Percentiles rank a stretch among this genome's conserved stretches.
These are phyloP conservation scores for Acleris holmiana DNA, from an alignment of 2,888 invertebrate species.

Conservation along the genomic window DNA sequence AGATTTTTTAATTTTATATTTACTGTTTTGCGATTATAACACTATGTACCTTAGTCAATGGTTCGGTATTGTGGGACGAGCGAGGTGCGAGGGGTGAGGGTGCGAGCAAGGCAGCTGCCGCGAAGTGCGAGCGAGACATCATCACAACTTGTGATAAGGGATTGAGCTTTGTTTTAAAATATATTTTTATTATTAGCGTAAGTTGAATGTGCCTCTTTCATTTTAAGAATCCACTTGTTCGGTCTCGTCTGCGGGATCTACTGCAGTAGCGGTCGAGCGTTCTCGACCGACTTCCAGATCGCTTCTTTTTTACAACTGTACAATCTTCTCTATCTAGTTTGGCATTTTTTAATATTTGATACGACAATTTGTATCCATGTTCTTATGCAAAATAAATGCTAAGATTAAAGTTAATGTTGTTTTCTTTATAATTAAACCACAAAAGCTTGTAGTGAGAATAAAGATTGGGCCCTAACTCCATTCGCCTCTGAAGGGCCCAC, in stretches of 20 bases:
- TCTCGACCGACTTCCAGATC: conserved; percentile 48
- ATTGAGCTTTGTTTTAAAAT: conserved; percentile 66
- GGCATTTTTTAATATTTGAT: conserved; percentile 80
- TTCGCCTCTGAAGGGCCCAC: no score
- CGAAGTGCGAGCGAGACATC: conserved; percentile 49
- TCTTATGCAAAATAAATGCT: conserved; percentile 79
- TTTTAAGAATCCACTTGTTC: conserved; percentile 41
- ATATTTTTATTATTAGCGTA: conserved; percentile 66
- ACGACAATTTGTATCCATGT: conserved; percentile 78
- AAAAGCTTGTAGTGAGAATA: background rate
- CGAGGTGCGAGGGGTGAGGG: conserved; percentile 9
- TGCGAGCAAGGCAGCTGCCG: conserved; percentile 38
- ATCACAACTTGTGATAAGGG: conserved; percentile 77
- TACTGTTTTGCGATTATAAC: conserved; percentile 49
- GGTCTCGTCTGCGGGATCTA: conserved; percentile 36
- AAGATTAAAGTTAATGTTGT: conserved; percentile 55
- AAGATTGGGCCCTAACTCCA: background rate
- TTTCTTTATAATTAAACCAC: conserved; percentile 42
- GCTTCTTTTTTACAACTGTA: conserved; percentile 70
- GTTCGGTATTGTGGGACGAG: conserved; percentile 25
- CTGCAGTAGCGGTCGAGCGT: conserved; percentile 45
- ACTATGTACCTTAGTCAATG: conserved; percentile 44
- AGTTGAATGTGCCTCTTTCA: conserved; percentile 71
- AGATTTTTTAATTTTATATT: conserved; percentile 55
- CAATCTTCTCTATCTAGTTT: conserved; percentile 70